These are phyloP conservation scores for Regulus satrapa DNA, from an alignment of 2,113 vertebrate genomes.

Conservation along the genomic window DNA sequence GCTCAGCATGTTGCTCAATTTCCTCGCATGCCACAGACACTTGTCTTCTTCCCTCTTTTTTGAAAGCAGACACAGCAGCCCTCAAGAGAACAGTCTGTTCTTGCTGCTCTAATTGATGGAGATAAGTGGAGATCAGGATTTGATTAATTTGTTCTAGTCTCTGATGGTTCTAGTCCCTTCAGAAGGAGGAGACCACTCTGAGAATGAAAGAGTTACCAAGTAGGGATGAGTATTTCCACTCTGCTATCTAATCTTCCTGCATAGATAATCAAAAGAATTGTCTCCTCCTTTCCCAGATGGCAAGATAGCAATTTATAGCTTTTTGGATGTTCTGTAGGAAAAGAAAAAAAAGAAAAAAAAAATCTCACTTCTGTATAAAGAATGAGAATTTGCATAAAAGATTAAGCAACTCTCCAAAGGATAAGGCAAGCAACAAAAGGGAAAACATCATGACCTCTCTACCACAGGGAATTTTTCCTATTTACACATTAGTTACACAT, in stretches of 20 bases:
- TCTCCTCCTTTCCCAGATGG: not conserved
- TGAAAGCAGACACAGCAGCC: not conserved
- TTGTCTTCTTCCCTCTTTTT: not conserved
- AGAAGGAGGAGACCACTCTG: not conserved
- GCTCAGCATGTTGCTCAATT: not conserved
- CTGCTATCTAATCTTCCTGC: not conserved
- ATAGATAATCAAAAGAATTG: not conserved
- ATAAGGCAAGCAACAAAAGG: not conserved
- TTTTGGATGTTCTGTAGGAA: not conserved
- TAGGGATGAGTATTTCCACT: not conserved
- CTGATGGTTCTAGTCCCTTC: not conserved
- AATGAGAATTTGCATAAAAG: constrained; percentile 3
- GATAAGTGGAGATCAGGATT: not conserved
- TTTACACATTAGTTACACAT: constrained; percentile 32
- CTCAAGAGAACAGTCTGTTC: not conserved
- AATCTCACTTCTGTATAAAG: not conserved
- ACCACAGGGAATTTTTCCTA: not conserved
- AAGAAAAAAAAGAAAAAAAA: not conserved
- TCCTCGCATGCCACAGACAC: not conserved
- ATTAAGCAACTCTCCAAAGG: not conserved
- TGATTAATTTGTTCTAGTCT: not conserved
- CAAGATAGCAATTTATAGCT: not conserved
- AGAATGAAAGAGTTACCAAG: not conserved
- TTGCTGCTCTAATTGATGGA: not conserved
- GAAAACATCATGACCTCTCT: not conserved